Base-by-base conservation (phyloP, 2,888 invertebrate genomes). In the Hylaea fasciaria region DNA sequence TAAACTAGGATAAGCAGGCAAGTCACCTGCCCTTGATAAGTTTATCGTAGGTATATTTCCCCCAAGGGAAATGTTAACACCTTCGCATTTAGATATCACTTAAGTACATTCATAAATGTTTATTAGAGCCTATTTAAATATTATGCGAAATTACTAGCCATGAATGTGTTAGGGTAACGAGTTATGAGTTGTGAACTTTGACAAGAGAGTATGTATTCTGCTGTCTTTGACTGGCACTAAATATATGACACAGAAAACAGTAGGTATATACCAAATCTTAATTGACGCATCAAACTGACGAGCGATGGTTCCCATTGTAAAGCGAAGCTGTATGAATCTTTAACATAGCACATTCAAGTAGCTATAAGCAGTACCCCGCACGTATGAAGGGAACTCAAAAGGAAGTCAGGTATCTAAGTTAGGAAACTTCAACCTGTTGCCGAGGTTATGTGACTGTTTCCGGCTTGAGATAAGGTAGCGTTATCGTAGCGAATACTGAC, bases 381-480 rank as follows among this genome's bases (percentile, higher is more conserved):
- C 60, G 64, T 64, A 70, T 76, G 70, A 69, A 74, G 71, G 66
- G 60, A 73, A 77, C 70, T 73, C 69, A 69, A 70, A 65, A 64
- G 54, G 63, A 69, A 76, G 69, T 76, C 71, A 73, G 77, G 67
- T 73, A 47, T 71, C 70, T 66, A 76, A 81, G 74, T 80, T 73
- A 64, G 66, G 64, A 73, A 79, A 80, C 77, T 82, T 80, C 66
- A 76, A 83, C 83, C 83, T 84, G 84, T 85, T 84, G 81, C 83
- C 69, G 60, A 72, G 78, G 72, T 81, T 77, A 64, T 57, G 54
- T 61, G 67, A 67, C 72, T 69, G 65, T 70, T 70, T 65, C 56
- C 12, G 12, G 22, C 10, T 43, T 14, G 45, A 53, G 45, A 44
- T 53, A 53, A 17, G 40, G 40, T 16, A 14, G 28, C 53, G 16